Base-by-base conservation (phyloP, 2,888 invertebrate genomes). In the Zootermopsis nevadensis region DNA sequence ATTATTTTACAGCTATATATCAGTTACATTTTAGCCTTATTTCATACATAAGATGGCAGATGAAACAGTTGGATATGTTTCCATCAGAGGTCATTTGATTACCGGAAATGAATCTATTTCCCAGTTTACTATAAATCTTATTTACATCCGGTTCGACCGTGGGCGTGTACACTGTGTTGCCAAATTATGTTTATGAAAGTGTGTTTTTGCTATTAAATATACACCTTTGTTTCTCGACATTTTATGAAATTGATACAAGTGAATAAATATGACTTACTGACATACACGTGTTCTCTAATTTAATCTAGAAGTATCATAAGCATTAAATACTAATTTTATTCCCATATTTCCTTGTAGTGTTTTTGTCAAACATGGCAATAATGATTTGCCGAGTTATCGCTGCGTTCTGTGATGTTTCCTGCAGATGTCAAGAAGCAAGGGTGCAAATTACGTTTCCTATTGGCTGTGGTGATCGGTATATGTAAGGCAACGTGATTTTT, bases 121-220 rank as follows among this genome's bases (percentile, higher is more conserved):
- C 1, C 8, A 19, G 48, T 48, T 15, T 15, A 1, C 1, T 4
- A 48, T 19, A 12, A 15, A 48, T 1, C 15, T 19, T 69, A 7
- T 69, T 69, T 35, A 53, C 77, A 35, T 79, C 79, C 79, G 79
- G 79, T 35, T n/a, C 33, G 8, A 10, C 38, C 33, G 79, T 66
- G 79, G 79, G 79, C 60, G 79, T 79, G 79, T 79, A 35, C 79
- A 8, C 79, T 24, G 27, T 79, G 79, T 79, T 79, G 79, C 60
- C 79, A 79, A 79, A 27, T n/a, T n/a, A 6, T 15, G 42, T 27
- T 15, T 22, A 27, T 24, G 6, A 31, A 22, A 2, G 10, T 24
- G 33, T 74, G 27, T 60, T 27, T 60, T n/a, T 60, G n/a, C n/a
- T 60, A 60, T 27, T 27, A 7, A 60, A 60, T 10, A n/a, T 7